Evolutionary conservation across 2,113 vertebrate genomes (phyloP), one percentile per base, ranked within the genome.

Genomic region (Tetrao urogallus): DNA sequence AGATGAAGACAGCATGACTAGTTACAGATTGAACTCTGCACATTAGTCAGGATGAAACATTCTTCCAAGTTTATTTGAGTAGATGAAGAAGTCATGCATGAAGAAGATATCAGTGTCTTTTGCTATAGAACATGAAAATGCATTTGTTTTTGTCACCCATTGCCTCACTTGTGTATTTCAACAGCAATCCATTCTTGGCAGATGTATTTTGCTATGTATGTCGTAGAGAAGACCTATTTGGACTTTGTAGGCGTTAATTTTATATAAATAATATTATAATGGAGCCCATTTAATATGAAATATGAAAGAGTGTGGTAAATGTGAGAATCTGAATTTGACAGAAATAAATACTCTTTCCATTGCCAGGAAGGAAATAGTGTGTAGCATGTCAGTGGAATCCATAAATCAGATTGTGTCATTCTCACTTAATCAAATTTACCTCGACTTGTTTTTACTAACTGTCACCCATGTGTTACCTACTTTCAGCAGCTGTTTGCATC

Each of bases 11-110:
- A 77, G 13, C 75, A 89, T 52, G 75, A 92, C 65, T 57, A 48
- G 65, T 25, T 67, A 75, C 73, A 92, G 86, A 86, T 61, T 90
- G 72, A 94, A 63, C 28, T 65, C 89, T 81, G 32, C 61, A 64
- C 20, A 75, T 77, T 86, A 90, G 60, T 94, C 82, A 70, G 47
- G 76, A 78, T 78, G 82, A 90, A 95, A 91, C 85, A 60, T 30
- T 65, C 72, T 92, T 93, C 60, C 61, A 88, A 80, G 92, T 69
- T 64, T 93, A 71, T 57, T 86, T 96, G 79, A 77, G 63, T 70
- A 65, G 90, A 80, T 94, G 76, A 92, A 96, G 89, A 95, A 96
- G 89, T 92, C 87, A 74, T 87, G 74, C 87, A 91, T 92, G 91
- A 93, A 91, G 91, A 93, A 91, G 89, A 89, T 93, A 75, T 89